These are phyloP conservation scores for Harpalus rufipes DNA, from an alignment of 2,888 invertebrate genomes.

Conservation along the genomic window DNA sequence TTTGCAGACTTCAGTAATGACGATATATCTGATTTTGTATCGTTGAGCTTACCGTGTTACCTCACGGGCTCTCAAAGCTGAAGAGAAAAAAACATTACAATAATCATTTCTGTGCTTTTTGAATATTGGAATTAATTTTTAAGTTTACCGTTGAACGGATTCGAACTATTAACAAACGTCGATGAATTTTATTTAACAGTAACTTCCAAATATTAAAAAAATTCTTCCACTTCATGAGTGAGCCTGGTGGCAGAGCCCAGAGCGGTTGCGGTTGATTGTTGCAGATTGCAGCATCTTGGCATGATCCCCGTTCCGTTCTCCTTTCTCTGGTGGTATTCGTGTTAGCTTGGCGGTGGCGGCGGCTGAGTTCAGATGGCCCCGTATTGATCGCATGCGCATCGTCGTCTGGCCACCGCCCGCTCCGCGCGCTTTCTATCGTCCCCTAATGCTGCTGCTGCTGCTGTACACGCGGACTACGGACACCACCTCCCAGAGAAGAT, in stretches of 20 bases:
- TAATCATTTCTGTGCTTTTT: too few relatives aligned
- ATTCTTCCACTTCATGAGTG: too few relatives aligned
- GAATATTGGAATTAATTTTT: too few relatives aligned
- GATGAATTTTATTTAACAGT: too few relatives aligned
- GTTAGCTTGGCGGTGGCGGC: conserved; percentile 43
- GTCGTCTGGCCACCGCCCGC: conserved; percentile 71
- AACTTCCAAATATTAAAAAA: too few relatives aligned
- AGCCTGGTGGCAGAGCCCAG: neutral
- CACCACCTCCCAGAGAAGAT: conserved; percentile 18
- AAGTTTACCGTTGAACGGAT: too few relatives aligned
- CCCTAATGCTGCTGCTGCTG: neutral
- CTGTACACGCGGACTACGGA: conserved; percentile 10
- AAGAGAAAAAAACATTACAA: too few relatives aligned
- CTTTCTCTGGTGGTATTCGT: conserved; percentile 75
- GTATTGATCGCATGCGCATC: conserved; percentile 72
- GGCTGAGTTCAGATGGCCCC: conserved; percentile 70
- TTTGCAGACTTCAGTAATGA: too few relatives aligned
- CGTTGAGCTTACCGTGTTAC: too few relatives aligned
- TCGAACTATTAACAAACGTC: too few relatives aligned
- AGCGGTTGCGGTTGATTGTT: neutral
- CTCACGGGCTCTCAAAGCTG: too few relatives aligned
- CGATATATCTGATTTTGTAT: too few relatives aligned
- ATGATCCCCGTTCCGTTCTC: conserved; percentile 75
- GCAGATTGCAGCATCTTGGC: conserved; percentile 69
- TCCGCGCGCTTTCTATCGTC: conserved; percentile 66